phyloP scores from a whole-genome alignment of 1,140 invertebrate genomes.

The Hesperophylax magnus region DNA sequence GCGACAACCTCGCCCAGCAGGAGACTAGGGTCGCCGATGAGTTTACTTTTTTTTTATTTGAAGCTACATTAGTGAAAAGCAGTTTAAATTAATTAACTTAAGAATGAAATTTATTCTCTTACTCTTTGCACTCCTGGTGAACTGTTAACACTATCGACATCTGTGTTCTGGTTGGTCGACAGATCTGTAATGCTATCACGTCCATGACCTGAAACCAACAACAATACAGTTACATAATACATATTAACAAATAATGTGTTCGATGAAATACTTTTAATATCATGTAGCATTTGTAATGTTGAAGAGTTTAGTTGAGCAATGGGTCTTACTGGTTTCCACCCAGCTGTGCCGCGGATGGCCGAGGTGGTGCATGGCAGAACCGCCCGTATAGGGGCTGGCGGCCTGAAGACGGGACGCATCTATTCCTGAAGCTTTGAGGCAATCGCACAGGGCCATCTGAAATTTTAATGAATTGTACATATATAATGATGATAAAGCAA shows the following conservation, averaged over 20 bases:
- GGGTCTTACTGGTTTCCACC: slow-evolving; percentile 76
- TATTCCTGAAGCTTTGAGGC: slow-evolving; percentile 78
- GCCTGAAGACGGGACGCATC: slow-evolving; percentile 77
- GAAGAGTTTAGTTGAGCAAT: not conserved
- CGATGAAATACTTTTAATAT: not conserved
- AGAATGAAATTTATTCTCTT: slow-evolving; percentile 39
- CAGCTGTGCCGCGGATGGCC: slow-evolving; percentile 80
- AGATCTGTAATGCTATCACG: slow-evolving; percentile 80
- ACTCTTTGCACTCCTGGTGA: slow-evolving; percentile 88
- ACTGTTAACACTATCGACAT: slow-evolving; percentile 89
- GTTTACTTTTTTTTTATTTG: too few species aligned
- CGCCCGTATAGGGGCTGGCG: slow-evolving; percentile 74
- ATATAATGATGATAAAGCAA: too few species aligned
- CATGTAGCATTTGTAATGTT: too few species aligned
- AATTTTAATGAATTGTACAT: slow-evolving; percentile 3
- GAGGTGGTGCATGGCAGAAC: slow-evolving; percentile 64
- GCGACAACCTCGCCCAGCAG: too few species aligned
- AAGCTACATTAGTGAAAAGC: too few species aligned
- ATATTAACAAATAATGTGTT: not conserved
- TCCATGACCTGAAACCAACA: slow-evolving; percentile 56
- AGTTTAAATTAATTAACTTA: too few species aligned
- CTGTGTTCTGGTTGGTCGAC: slow-evolving; percentile 74
- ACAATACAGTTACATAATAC: not conserved
- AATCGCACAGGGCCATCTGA: slow-evolving; percentile 78
- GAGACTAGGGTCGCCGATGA: too few species aligned